Conservation (phyloP, 2,888 invertebrate species). For the Tanypteryx hageni region DNA sequence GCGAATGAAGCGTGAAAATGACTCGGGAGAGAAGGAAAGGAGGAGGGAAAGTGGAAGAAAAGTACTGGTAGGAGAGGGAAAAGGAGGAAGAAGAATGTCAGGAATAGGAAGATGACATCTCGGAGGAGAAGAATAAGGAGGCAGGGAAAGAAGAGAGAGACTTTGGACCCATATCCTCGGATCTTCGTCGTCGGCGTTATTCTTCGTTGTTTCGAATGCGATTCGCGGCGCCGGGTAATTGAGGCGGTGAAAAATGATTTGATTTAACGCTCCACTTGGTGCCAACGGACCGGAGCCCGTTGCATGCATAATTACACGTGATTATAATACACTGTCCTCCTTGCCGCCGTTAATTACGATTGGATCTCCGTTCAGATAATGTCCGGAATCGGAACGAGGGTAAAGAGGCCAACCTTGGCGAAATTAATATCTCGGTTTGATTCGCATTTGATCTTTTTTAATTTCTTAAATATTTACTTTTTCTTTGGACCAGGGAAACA, state of each 20-base stretch:
- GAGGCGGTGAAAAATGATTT: neutral
- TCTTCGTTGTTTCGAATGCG: neutral
- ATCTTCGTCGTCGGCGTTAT: neutral
- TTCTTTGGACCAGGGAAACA: neutral
- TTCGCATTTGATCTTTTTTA: neutral
- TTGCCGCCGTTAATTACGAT: slow-evolving; percentile 1
- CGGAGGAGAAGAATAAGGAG: too few relatives aligned
- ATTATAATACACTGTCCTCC: slow-evolving; percentile 11
- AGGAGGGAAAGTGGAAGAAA: too few relatives aligned
- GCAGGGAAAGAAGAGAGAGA: too few relatives aligned
- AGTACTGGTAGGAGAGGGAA: too few relatives aligned
- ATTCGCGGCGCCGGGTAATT: neutral
- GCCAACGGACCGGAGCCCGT: neutral
- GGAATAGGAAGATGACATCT: too few relatives aligned
- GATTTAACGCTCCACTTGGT: neutral
- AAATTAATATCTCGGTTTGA: neutral
- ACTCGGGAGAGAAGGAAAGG: too few relatives aligned
- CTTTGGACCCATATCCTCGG: too few relatives aligned
- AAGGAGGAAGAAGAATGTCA: too few relatives aligned
- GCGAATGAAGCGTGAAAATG: too few relatives aligned
- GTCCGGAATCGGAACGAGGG: neutral
- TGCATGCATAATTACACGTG: neutral
- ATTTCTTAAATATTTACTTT: neutral
- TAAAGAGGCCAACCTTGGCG: neutral
- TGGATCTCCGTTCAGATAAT: neutral